These are phyloP conservation scores for Lasioglossum figueresi DNA, from an alignment of 2,888 invertebrate genomes.

Conservation along the genomic window DNA sequence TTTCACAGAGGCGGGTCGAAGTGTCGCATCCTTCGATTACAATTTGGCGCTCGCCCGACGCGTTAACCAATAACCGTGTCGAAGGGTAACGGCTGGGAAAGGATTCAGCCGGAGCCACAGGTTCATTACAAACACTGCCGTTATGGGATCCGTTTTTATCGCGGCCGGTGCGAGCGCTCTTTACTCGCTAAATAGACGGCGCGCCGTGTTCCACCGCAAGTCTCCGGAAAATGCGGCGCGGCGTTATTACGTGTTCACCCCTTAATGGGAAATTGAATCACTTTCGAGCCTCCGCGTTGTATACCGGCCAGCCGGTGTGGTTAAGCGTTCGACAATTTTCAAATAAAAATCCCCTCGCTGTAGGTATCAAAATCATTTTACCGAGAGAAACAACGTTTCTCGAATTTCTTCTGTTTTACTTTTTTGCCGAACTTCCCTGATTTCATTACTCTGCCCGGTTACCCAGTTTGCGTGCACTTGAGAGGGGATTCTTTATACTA, in stretches of 20 bases:
- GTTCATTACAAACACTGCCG: conserved; percentile 38
- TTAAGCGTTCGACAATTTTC: neutral
- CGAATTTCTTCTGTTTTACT: neutral
- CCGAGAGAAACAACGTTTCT: neutral
- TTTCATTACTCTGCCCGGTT: neutral
- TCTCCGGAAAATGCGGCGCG: conserved; percentile 25
- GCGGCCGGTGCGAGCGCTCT: neutral
- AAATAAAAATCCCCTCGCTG: neutral
- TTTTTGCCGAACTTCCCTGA: neutral
- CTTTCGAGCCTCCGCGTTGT: conserved; percentile 14
- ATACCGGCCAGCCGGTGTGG: neutral
- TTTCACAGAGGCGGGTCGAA: neutral
- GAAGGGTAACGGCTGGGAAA: neutral
- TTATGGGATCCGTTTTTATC: conserved; percentile 35
- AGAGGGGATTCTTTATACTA: neutral
- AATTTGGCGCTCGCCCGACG: neutral
- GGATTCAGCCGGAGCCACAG: conserved; percentile 10
- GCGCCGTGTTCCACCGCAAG: conserved; percentile 4
- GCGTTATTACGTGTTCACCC: conserved; percentile 31
- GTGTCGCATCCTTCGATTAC: neutral
- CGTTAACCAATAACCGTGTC: conserved; percentile 27
- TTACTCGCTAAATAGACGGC: conserved; percentile 21
- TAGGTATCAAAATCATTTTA: neutral
- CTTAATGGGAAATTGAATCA: conserved; percentile 43
- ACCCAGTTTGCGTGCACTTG: neutral